Conservation (phyloP, 1,140 invertebrate genomes). For the Archivesica marissinica region DNA sequence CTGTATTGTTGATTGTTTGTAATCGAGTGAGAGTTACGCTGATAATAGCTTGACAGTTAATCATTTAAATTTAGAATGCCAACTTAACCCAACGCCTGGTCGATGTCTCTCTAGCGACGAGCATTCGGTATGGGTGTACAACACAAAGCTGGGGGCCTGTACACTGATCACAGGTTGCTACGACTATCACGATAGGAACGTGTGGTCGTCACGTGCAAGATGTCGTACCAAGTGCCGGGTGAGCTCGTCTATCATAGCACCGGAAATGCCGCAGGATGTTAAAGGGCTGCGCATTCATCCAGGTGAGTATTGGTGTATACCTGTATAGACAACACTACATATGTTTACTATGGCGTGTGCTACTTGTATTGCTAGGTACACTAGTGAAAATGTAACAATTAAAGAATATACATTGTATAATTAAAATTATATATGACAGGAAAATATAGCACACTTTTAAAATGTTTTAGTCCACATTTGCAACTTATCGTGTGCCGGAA, state of each 20-base stretch:
- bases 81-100: constrained; percentile 52
- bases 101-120: constrained; percentile 46
- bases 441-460: no score
- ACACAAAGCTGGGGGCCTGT: constrained; percentile 45
- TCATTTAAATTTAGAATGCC: constrained; percentile 42
- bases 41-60: neutral
- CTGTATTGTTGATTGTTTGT: neutral
- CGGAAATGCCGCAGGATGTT: constrained; percentile 30
- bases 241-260: neutral
- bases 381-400: no score
- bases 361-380: no score
- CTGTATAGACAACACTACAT: no score
- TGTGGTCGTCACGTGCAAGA: constrained; percentile 42
- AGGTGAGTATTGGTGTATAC: no score
- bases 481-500: no score
- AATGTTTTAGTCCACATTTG: no score
- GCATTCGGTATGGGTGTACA: constrained; percentile 47
- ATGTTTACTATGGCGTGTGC: no score
- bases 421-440: no score
- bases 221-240: constrained; percentile 37
- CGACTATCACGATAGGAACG: constrained; percentile 54
- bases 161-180: constrained; percentile 39
- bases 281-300: constrained; percentile 18
- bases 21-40: neutral
- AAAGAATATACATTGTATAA: no score